Base-by-base conservation (phyloP, 2,797 vertebrate genomes). In the Luscinia luscinia region DNA sequence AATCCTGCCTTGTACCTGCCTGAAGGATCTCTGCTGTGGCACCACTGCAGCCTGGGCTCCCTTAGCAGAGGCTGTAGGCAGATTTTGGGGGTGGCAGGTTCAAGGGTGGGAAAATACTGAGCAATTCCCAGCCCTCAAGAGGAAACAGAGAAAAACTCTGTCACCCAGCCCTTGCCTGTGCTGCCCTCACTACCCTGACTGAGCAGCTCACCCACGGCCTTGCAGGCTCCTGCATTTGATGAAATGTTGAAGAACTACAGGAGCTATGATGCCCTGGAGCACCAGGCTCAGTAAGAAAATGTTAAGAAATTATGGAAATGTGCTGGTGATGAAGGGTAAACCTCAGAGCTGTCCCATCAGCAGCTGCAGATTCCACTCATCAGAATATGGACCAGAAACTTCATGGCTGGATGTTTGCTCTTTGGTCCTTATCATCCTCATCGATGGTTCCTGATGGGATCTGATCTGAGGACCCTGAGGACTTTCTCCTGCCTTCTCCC, bases 151-250 rank as follows among this genome's bases (percentile, higher is more conserved):
- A 59, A 6, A 4, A 77, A 6, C 24, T 54, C 19, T 2, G 2
- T 45, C 58, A 14, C 12, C 12, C 34, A 72, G 41, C 24, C 46
- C 16, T 13, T 59, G 30, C 18, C 28, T 54, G 32, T 73, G 67
- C 67, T 84, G 59, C 30, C 15, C 34, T n/a, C 1, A 0, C 58
- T 34, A 1, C 67, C 6, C 17, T n/a, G 30, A n/a, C 63, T 36
- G 21, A 22, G 22, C 32, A 14, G 45, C 49, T 76, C 17, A 4
- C 32, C 32, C 51, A 26, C 9, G 19, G 57, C 55, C 17, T 43
- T 45, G 34, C 2, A 1, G 4, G 48, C 57, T 27, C 38, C 69
- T 63, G 69, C 21, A 1, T 14, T 46, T 46, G 14, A 28, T 74
- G 49, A 8, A 46, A 22, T 18, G 12, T 4, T 34, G 49, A 62